Percentiles rank a stretch among this genome's conserved stretches.
Evolutionary conservation across 1,140 invertebrate species (phyloP).

Genomic region (Heliconius melpomene): DNA sequence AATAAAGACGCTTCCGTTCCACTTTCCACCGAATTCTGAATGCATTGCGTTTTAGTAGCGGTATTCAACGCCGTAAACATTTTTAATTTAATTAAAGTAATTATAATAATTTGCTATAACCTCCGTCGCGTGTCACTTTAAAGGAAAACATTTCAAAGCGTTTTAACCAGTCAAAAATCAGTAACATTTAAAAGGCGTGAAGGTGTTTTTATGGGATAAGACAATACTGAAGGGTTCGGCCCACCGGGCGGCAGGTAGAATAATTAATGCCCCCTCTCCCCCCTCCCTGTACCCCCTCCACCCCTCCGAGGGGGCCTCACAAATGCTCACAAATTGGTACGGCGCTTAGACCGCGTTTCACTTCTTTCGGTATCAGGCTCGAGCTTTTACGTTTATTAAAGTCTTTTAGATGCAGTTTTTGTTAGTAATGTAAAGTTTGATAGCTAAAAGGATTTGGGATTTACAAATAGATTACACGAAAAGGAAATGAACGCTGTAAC

Average conservation of each 20-base stretch:
- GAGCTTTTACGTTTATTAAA: constrained; percentile 33
- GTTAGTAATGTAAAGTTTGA: constrained; percentile 22
- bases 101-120: neutral
- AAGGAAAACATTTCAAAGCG: constrained; percentile 5
- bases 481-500: neutral
- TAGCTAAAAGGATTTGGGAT: constrained; percentile 27
- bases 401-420: constrained; percentile 30
- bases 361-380: constrained; percentile 31
- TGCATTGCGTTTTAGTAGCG: no score
- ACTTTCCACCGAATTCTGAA: no score
- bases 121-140: neutral
- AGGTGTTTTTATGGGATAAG: constrained; percentile 33
- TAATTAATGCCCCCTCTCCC: constrained; percentile 35
- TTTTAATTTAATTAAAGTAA: neutral
- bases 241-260: constrained; percentile 35
- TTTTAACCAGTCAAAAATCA: constrained; percentile 21
- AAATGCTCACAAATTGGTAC: constrained; percentile 37
- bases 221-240: constrained; percentile 37
- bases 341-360: constrained; percentile 33
- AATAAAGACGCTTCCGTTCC: no score
- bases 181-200: constrained; percentile 24
- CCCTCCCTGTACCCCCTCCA: no score
- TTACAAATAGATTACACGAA: constrained; percentile 5
- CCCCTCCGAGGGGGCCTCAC: constrained; percentile 16
- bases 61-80: neutral